phyloP scores from a whole-genome alignment of 2,113 vertebrate genomes.

The Mobula birostris region DNA sequence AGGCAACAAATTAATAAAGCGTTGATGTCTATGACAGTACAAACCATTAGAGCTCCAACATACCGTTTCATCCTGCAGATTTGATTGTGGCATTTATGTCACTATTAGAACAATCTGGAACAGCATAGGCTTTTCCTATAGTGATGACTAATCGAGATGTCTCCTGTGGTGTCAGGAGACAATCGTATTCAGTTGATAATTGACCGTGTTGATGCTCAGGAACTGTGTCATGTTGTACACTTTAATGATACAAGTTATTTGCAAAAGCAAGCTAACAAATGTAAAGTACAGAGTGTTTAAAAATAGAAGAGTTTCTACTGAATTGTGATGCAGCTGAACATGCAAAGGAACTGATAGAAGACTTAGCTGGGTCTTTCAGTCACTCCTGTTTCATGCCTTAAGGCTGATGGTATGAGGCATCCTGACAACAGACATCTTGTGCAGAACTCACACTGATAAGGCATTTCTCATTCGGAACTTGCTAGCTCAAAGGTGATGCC shows the following conservation, averaged over 20 bases:
- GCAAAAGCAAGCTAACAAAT: conserved; percentile 15
- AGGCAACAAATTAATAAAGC: conserved; percentile 23
- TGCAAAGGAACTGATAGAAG: neutral
- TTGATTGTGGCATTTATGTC: neutral
- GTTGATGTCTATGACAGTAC: neutral
- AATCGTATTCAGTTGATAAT: neutral
- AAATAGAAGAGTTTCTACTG: conserved; percentile 7
- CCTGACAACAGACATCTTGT: neutral
- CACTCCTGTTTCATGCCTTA: neutral
- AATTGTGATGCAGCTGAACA: neutral
- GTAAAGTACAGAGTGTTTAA: neutral
- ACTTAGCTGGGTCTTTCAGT: neutral
- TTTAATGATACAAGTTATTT: conserved; percentile 20
- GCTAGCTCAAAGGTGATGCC: too few relatives aligned
- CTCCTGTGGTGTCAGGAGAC: neutral
- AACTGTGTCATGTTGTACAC: conserved; percentile 20
- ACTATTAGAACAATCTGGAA: conserved; percentile 10
- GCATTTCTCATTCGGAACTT: neutral
- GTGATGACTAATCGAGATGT: conserved; percentile 23
- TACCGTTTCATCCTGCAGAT: neutral
- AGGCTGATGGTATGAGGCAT: neutral
- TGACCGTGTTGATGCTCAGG: conserved; percentile 6
- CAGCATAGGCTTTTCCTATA: neutral
- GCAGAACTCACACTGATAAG: neutral
- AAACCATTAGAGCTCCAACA: neutral